A percentile compares a stretch with the other conserved stretches of the same genome.
These are phyloP conservation scores for Notolabrus celidotus DNA, from an alignment of 2,797 vertebrate genomes.

Conservation along the genomic window DNA sequence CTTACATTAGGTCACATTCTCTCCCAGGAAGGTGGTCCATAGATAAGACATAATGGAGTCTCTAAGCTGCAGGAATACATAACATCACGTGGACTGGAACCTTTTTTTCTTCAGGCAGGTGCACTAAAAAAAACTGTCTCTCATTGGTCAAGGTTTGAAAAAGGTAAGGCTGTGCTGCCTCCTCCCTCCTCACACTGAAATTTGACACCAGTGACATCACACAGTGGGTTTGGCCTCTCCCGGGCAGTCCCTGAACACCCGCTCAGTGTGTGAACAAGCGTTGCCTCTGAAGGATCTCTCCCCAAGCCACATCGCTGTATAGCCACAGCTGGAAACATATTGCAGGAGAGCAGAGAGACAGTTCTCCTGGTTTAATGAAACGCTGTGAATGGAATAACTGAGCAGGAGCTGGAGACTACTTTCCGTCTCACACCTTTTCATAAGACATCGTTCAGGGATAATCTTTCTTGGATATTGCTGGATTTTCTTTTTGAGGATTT, in stretches of 20 bases:
- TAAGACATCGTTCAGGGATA: constrained; percentile 69
- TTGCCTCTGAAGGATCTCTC: constrained; percentile 80
- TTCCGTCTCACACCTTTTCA: constrained; percentile 55
- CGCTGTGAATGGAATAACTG: constrained; percentile 73
- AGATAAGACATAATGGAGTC: constrained; percentile 53
- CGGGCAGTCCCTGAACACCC: constrained; percentile 61
- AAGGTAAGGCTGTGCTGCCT: constrained; percentile 69
- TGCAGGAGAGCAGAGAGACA: constrained; percentile 56
- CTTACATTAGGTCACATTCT: constrained; percentile 27
- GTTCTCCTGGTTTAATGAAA: constrained; percentile 60
- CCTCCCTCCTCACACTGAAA: constrained; percentile 72
- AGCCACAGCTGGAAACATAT: constrained; percentile 78
- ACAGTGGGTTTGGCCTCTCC: constrained; percentile 78
- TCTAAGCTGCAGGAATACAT: constrained; percentile 40
- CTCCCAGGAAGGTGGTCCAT: constrained; percentile 32
- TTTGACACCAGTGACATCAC: constrained; percentile 84
- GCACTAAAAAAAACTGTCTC: constrained; percentile 41
- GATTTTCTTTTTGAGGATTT: constrained; percentile 72
- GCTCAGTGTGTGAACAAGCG: constrained; percentile 83
- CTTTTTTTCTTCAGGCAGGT: constrained; percentile 66
- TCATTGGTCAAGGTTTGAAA: constrained; percentile 75
- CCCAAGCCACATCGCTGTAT: constrained; percentile 60
- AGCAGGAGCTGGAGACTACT: constrained; percentile 57
- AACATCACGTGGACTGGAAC: constrained; percentile 55
- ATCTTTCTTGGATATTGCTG: constrained; percentile 73